A percentile compares a stretch with the other conserved stretches of the same genome.
phyloP scores from a whole-genome alignment of 2,113 vertebrate genomes.

The Verasper variegatus region DNA sequence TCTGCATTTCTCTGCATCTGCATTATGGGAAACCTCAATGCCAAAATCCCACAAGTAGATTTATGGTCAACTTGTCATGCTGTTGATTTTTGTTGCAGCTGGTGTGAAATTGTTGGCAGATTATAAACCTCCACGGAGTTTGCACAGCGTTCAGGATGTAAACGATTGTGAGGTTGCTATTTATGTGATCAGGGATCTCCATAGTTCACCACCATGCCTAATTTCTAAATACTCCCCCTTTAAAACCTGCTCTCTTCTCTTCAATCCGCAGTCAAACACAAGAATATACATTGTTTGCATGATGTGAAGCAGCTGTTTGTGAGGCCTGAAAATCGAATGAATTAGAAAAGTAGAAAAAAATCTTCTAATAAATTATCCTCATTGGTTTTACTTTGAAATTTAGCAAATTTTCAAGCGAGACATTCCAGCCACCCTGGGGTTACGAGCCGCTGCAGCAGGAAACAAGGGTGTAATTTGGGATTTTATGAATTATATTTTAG shows the following conservation, averaged over 20 bases:
- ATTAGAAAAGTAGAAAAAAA: conserved; percentile 43
- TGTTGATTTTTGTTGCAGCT: conserved; percentile 31
- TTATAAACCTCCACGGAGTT: conserved; percentile 27
- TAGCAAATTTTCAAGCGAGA: conserved; percentile 40
- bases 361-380: conserved; percentile 35
- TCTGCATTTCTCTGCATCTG: conserved; percentile 12
- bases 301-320: conserved; percentile 13
- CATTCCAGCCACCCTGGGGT: conserved; percentile 34
- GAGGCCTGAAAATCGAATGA: conserved; percentile 4
- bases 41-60: conserved; percentile 33
- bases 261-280: background rate
- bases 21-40: conserved; percentile 21
- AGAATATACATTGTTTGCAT: conserved; percentile 34
- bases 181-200: conserved; percentile 15
- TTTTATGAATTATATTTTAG: conserved; percentile 60
- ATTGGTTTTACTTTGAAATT: conserved; percentile 1
- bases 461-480: conserved; percentile 41
- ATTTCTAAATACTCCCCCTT: background rate
- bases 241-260: background rate
- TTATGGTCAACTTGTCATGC: conserved; percentile 37
- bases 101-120: conserved; percentile 22
- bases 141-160: conserved; percentile 18
- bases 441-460: conserved; percentile 35
- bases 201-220: conserved; percentile 10
- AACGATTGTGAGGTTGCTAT: conserved; percentile 19